Percentiles rank a stretch among this genome's conserved stretches.
These are phyloP conservation scores for Plagiodera versicolora DNA, from an alignment of 2,888 invertebrate genomes.

Conservation along the genomic window DNA sequence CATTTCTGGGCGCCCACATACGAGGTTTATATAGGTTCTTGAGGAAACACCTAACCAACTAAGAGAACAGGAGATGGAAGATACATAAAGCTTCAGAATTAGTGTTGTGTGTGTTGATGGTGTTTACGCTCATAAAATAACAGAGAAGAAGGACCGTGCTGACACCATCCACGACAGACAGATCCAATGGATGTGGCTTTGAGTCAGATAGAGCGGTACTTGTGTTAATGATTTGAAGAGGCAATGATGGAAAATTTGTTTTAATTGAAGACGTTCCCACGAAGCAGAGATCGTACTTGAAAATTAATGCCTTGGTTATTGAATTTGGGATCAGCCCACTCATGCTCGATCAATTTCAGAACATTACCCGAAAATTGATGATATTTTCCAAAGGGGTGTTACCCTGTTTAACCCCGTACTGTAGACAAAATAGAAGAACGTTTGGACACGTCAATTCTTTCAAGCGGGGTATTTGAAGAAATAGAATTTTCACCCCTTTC, in stretches of 20 bases:
- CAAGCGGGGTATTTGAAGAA: no score
- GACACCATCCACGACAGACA: neutral
- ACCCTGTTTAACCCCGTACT: no score
- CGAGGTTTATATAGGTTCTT: slow-evolving; percentile 9
- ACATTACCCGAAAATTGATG: no score
- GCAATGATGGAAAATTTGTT: neutral
- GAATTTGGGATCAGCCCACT: no score
- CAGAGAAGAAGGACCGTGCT: neutral
- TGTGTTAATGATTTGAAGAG: neutral
- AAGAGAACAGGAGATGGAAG: neutral
- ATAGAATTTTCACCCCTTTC: no score
- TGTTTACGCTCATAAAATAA: neutral
- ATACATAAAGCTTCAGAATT: neutral
- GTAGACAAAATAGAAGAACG: no score
- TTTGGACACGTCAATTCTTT: no score
- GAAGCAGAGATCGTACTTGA: neutral
- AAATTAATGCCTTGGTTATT: no score
- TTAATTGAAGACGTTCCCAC: neutral
- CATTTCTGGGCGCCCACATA: slow-evolving; percentile 11
- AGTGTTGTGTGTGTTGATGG: neutral
- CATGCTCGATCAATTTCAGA: no score
- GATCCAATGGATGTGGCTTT: no score
- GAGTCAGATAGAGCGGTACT: neutral
- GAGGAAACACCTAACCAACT: neutral
- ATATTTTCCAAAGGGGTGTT: no score